Conservation (phyloP, 2,888 invertebrate genomes). For the Ephialtes manifestator region DNA sequence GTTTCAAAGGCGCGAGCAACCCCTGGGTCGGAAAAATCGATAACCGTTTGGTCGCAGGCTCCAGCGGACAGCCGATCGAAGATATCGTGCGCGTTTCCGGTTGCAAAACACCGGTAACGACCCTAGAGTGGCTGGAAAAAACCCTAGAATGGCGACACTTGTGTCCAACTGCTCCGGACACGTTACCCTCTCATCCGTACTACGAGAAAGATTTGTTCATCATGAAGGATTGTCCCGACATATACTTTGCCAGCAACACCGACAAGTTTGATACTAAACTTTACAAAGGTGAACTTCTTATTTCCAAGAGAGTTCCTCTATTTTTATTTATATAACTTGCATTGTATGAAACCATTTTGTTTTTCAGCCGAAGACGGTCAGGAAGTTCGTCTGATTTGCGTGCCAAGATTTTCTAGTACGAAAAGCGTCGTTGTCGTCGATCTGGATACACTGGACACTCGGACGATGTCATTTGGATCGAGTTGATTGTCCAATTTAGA, state of each 20-base stretch:
- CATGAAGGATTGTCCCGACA: constrained; percentile 93
- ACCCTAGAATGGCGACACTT: constrained; percentile 96
- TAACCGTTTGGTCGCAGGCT: constrained; percentile 79
- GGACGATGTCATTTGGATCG: constrained; percentile 88
- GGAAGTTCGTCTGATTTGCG: constrained; percentile 90
- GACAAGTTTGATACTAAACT: constrained; percentile 90
- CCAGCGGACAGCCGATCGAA: constrained; percentile 95
- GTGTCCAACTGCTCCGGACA: constrained; percentile 98
- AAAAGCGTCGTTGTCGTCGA: constrained; percentile 93
- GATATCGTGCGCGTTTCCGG: constrained; percentile 92
- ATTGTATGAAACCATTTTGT: too few relatives aligned
- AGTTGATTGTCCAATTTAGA: constrained; percentile 57
- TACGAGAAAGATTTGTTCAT: constrained; percentile 95
- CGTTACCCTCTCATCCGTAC: constrained; percentile 95
- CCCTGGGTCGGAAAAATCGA: constrained; percentile 88
- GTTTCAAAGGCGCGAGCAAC: constrained; percentile 94
- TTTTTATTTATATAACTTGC: constrained; percentile 28
- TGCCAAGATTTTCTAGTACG: constrained; percentile 93
- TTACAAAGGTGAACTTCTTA: constrained; percentile 87
- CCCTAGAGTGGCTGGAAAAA: constrained; percentile 92
- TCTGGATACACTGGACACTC: constrained; percentile 91
- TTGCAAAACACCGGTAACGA: constrained; percentile 86
- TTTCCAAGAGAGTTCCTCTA: neutral
- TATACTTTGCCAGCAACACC: constrained; percentile 96
- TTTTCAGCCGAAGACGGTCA: constrained; percentile 89